Percentiles rank a stretch among this genome's conserved stretches.
Conservation (phyloP, 2,113 vertebrate species). For the Alethe diademata region DNA sequence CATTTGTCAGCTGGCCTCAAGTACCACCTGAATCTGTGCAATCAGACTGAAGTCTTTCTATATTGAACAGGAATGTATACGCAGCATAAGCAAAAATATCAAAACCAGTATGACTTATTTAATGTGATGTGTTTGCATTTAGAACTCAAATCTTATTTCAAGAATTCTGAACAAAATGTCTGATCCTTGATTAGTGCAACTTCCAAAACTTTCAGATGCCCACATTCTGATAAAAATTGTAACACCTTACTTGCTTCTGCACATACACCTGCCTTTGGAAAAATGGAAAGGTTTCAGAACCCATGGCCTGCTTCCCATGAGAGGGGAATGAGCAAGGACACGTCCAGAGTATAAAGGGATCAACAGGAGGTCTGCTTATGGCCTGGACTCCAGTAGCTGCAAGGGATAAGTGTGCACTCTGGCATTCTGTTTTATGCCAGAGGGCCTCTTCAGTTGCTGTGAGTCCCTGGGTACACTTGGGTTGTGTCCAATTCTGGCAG, state of each 20-base stretch:
- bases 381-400: background rate
- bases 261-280: background rate
- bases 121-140: background rate
- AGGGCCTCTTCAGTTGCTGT: background rate
- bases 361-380: background rate
- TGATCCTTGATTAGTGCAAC: background rate
- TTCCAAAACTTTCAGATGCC: background rate
- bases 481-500: background rate
- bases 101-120: background rate
- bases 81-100: background rate
- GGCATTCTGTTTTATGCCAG: background rate
- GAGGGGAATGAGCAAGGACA: background rate
- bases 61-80: background rate
- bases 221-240: background rate
- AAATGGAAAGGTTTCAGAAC: background rate
- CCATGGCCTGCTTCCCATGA: background rate
- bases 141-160: background rate
- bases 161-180: background rate
- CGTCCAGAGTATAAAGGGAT: background rate
- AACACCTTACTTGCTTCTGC: background rate
- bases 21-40: background rate
- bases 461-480: background rate
- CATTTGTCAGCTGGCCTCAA: background rate
- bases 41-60: background rate
- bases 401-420: background rate